Evolutionary conservation across 2,888 invertebrate species (phyloP), one percentile per base, ranked within the genome.

Genomic region (Coenonympha glycerion): DNA sequence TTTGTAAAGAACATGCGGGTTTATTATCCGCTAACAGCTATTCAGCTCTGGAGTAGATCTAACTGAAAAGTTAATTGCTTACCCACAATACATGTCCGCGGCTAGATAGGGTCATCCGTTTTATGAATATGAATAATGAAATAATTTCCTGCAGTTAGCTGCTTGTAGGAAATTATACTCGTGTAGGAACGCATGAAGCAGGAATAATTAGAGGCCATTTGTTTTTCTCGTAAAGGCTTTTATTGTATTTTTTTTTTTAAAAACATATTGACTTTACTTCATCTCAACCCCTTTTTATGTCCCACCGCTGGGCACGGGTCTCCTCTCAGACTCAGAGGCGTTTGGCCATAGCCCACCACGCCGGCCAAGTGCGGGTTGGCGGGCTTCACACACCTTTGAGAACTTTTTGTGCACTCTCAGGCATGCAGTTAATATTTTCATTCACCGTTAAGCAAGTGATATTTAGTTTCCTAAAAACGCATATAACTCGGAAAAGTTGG

Each of bases 31-130:
- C 39, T 24, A 22, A 24, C 22, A 39, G 15, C 9, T 16, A 41
- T 41, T 28, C 18, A 41, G 28, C 6, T 6, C 31, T 21, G 9
- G 13, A 42, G 41, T 42, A 30, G 28, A 42, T 42, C 30, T 31
- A 42, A 42, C 53, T 48, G 53, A 48, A 56, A 56, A 56, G 48
- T 49, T 51, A 56, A 56, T 53, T 56, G 56, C 56, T 48, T 28
- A 42, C 49, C 50, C 42, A 42, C 50, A 53, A 41, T 36, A 50
- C 52, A 42, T 53, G 48, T 51, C 48, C 53, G 48, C 33, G 39
- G 37, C 42, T 22, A 33, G 46, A 44, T 24, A 37, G 45, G 45
- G 39, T 45, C 39, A 44, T 45, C 49, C 39, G 40, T 31, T 34
- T 31, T 49, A 41, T 47, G 37, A 42, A 47, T 31, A 42, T 49